phyloP scores from a whole-genome alignment of 2,113 vertebrate species.

The Embiotoca jacksoni region DNA sequence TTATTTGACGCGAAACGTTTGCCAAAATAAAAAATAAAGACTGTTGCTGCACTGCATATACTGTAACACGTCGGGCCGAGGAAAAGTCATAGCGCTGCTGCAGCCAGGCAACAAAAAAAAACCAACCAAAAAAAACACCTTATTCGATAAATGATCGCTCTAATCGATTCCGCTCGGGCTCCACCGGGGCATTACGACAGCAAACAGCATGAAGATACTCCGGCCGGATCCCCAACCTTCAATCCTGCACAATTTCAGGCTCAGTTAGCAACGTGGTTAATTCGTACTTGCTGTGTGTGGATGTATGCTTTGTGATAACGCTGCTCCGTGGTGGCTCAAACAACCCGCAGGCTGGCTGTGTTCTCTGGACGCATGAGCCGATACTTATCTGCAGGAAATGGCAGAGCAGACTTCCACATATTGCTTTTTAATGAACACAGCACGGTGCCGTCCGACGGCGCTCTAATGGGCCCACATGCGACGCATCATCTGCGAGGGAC shows the following conservation, averaged over 20 bases:
- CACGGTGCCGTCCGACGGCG: constrained; percentile 11
- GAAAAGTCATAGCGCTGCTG: constrained; percentile 14
- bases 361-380: constrained; percentile 56
- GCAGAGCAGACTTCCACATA: constrained; percentile 68
- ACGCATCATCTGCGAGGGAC: constrained; percentile 56
- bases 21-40: constrained; percentile 59
- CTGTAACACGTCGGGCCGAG: constrained; percentile 13
- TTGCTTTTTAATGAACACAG: constrained; percentile 80
- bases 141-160: constrained; percentile 62
- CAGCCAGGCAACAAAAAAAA: constrained; percentile 15
- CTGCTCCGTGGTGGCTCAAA: constrained; percentile 45
- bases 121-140: constrained; percentile 51
- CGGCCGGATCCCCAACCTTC: constrained; percentile 17
- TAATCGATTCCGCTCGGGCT: constrained; percentile 49
- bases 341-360: constrained; percentile 50
- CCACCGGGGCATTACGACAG: constrained; percentile 38
- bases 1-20: constrained; percentile 55
- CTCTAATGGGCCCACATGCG: constrained; percentile 61
- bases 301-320: constrained; percentile 42
- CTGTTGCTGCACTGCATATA: not conserved
- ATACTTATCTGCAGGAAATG: constrained; percentile 77
- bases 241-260: constrained; percentile 42
- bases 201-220: constrained; percentile 40
- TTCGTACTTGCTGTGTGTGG: constrained; percentile 44
- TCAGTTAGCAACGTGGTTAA: constrained; percentile 45